A percentile compares a stretch with the other conserved stretches of the same genome.
phyloP scores from a whole-genome alignment of 2,888 invertebrate genomes.

The Achlya flavicornis region DNA sequence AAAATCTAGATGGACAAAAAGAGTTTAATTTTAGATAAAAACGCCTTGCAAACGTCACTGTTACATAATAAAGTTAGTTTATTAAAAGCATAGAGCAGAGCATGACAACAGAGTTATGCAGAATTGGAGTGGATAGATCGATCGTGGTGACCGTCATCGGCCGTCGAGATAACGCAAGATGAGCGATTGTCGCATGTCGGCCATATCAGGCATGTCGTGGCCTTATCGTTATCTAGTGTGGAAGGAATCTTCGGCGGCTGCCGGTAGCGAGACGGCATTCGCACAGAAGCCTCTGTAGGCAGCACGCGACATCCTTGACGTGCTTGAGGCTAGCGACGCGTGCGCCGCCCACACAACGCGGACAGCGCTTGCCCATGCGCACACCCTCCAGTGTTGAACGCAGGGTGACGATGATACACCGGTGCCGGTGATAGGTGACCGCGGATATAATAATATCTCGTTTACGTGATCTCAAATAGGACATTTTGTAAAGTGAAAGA shows the following conservation, averaged over 20 bases:
- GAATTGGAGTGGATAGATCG: conserved; percentile 55
- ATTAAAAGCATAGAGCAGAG: conserved; percentile 14
- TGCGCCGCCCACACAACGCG: conserved; percentile 47
- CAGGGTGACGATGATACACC: conserved; percentile 76
- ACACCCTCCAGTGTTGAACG: conserved; percentile 49
- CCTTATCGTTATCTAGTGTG: conserved; percentile 78
- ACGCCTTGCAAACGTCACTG: neutral
- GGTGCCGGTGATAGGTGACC: conserved; percentile 52
- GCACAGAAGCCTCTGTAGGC: conserved; percentile 78
- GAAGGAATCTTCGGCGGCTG: conserved; percentile 72
- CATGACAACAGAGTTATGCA: conserved; percentile 30
- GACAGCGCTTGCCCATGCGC: conserved; percentile 51
- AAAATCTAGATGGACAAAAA: no score
- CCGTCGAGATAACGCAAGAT: conserved; percentile 72
- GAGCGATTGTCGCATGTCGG: conserved; percentile 60
- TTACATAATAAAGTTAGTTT: conserved; percentile 11
- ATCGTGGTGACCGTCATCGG: conserved; percentile 60
- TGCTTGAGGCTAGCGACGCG: conserved; percentile 61
- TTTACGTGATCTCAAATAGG: conserved; percentile 69
- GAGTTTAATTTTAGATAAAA: no score
- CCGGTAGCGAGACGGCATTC: conserved; percentile 70
- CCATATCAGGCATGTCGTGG: conserved; percentile 37
- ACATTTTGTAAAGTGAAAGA: conserved; percentile 67
- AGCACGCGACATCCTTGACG: conserved; percentile 76
- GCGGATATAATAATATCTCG: conserved; percentile 58